A percentile compares a stretch with the other conserved stretches of the same genome.
phyloP scores from a whole-genome alignment of 2,888 invertebrate genomes.

The Drosophila flavopinicola region DNA sequence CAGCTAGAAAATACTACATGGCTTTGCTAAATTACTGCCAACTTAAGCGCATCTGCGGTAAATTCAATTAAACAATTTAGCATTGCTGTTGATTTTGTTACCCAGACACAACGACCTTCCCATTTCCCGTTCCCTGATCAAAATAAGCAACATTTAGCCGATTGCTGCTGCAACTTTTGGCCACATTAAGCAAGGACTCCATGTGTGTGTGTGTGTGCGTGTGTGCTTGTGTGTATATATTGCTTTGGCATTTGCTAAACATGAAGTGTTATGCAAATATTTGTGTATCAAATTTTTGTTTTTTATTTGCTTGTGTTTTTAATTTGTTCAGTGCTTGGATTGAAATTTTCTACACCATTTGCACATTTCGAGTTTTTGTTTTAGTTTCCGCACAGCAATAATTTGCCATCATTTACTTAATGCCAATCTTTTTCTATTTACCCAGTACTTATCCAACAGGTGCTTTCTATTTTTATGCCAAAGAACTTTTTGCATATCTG shows the following conservation, averaged over 20 bases:
- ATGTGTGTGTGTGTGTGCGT: constrained; percentile 12
- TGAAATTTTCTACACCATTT: constrained; percentile 43
- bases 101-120: neutral
- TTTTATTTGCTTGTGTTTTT: constrained; percentile 34
- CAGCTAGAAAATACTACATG: constrained; percentile 48
- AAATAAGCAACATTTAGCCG: constrained; percentile 67
- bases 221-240: constrained; percentile 27
- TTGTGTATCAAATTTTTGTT: constrained; percentile 60
- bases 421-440: constrained; percentile 17
- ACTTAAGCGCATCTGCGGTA: constrained; percentile 79
- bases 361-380: constrained; percentile 15
- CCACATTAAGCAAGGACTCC: constrained; percentile 36
- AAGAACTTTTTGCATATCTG: neutral
- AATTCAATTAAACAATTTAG: constrained; percentile 79
- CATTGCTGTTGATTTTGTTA: constrained; percentile 72
- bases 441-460: neutral
- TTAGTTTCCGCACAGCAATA: neutral
- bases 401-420: neutral
- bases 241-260: constrained; percentile 66
- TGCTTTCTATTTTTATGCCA: neutral
- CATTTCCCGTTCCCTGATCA: constrained; percentile 14
- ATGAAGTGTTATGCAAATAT: constrained; percentile 77
- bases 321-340: constrained; percentile 31
- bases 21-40: constrained; percentile 74
- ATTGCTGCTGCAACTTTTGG: constrained; percentile 42